Conservation (phyloP, 2,113 vertebrate species). For the Mormyrus lacerda region DNA sequence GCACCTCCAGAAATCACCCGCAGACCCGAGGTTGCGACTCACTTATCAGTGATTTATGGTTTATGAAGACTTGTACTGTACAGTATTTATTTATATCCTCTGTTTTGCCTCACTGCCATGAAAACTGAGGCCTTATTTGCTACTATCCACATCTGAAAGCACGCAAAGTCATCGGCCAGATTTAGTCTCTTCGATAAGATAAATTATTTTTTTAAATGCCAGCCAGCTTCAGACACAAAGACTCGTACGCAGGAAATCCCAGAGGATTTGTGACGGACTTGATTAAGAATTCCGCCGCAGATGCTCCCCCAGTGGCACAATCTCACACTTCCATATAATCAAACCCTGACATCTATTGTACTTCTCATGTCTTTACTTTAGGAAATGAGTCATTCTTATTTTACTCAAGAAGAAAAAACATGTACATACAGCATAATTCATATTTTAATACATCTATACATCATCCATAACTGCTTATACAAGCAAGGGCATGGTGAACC, state of each 20-base stretch:
- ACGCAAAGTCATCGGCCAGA: neutral
- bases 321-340: neutral
- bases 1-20: neutral
- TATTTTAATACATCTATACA: neutral
- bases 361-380: neutral
- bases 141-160: neutral
- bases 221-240: neutral
- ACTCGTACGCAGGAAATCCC: neutral
- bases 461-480: neutral
- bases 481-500: neutral
- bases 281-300: neutral
- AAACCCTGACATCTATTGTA: neutral
- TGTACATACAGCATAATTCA: neutral
- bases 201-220: slow-evolving; percentile 1
- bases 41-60: neutral
- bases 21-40: neutral
- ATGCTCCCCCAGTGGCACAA: neutral
- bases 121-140: neutral
- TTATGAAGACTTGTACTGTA: neutral
- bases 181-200: neutral
- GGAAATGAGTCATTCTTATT: neutral
- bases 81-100: neutral
- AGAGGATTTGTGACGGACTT: neutral
- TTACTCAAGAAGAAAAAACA: neutral
- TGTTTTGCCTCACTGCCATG: neutral